Evolutionary conservation across 2,888 invertebrate genomes (phyloP).

Genomic region (Achlya flavicornis): DNA sequence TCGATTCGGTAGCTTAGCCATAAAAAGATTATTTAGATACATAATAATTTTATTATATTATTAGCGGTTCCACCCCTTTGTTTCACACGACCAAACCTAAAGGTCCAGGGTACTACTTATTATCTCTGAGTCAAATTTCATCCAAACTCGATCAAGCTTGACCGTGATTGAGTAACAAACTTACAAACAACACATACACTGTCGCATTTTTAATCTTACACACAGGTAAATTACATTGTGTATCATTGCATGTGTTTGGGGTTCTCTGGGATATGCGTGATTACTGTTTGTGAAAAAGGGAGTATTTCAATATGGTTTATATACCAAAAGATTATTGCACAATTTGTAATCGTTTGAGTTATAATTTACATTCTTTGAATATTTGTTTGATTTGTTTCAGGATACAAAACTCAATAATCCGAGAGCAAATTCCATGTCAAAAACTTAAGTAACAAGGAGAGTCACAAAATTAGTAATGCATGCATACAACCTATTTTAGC

Average conservation of each 20-base stretch:
- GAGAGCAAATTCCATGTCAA: conserved; percentile 75
- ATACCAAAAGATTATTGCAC: background rate
- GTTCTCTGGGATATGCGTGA: background rate
- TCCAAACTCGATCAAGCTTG: no score
- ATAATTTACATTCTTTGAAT: background rate
- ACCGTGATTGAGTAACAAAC: no score
- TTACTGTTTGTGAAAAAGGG: background rate
- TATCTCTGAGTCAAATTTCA: no score
- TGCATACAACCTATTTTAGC: conserved; percentile 37
- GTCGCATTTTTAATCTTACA: no score
- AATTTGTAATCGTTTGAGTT: background rate
- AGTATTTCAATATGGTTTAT: no score
- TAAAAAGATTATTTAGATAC: no score
- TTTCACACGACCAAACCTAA: no score
- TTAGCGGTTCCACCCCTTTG: no score
- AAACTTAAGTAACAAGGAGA: conserved; percentile 36
- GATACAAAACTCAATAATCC: conserved; percentile 44
- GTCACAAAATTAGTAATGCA: conserved; percentile 44
- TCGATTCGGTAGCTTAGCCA: no score
- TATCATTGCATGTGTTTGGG: conserved; percentile 4
- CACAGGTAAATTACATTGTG: background rate
- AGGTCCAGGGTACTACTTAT: no score
- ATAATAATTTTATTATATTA: no score
- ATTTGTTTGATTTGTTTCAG: conserved; percentile 60
- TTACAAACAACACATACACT: no score